Evolutionary conservation across 2,797 vertebrate species (phyloP).

Genomic region (Oryzias dopingdopingensis): DNA sequence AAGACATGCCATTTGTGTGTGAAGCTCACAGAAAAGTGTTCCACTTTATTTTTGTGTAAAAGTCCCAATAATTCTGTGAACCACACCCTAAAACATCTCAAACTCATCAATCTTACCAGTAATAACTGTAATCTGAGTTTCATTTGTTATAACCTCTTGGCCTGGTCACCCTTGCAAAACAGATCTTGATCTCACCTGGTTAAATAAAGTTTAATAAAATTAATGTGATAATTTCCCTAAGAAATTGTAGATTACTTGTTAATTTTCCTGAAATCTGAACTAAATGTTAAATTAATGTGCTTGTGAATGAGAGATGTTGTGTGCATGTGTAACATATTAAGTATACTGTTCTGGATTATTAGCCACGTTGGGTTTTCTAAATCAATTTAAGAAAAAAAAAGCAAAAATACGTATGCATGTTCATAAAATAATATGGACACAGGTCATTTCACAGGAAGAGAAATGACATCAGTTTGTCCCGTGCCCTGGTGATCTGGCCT

Average conservation of each 20-base stretch:
- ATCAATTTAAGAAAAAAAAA: background rate
- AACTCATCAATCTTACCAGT: conserved; percentile 12
- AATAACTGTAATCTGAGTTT: too few species aligned
- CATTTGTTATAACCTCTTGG: too few species aligned
- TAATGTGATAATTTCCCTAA: conserved; percentile 14
- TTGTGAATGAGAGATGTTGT: conserved; percentile 53
- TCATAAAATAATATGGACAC: too few species aligned
- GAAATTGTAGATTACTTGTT: background rate
- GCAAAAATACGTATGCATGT: background rate
- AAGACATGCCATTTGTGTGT: conserved; percentile 48
- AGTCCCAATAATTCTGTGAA: conserved; percentile 22
- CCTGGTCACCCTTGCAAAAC: too few species aligned
- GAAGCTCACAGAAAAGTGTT: conserved; percentile 46
- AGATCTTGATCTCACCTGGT: conserved; percentile 18
- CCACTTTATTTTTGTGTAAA: conserved; percentile 50
- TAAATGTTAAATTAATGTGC: conserved; percentile 47
- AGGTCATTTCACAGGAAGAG: conserved; percentile 2
- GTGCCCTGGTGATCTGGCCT: conserved; percentile 35
- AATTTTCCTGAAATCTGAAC: conserved; percentile 31
- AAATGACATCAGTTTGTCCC: conserved; percentile 32
- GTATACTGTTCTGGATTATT: conserved; percentile 27
- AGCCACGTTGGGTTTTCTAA: conserved; percentile 11
- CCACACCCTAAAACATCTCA: conserved; percentile 19
- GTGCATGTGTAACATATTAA: conserved; percentile 42
- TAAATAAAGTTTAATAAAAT: too few species aligned